phyloP scores from a whole-genome alignment of 2,797 vertebrate genomes.

The Sebastes minor region DNA sequence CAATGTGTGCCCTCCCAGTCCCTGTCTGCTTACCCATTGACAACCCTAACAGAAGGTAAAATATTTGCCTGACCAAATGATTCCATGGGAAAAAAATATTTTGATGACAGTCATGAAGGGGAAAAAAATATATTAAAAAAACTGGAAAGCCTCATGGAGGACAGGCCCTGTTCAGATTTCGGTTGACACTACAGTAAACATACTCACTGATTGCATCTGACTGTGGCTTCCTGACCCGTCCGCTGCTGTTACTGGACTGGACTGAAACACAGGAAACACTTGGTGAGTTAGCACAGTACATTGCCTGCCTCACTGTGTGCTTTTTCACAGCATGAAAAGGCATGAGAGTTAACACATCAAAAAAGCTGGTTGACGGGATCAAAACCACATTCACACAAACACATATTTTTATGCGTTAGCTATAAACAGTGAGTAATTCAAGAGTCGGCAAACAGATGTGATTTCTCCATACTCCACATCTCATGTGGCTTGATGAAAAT shows the following conservation, averaged over 20 bases:
- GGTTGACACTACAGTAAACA: conserved; percentile 63
- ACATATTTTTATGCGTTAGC: conserved; percentile 37
- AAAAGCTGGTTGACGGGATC: conserved; percentile 40
- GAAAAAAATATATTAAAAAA: conserved; percentile 10
- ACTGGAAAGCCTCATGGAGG: conserved; percentile 19
- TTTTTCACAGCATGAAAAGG: conserved; percentile 46
- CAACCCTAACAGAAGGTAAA: conserved; percentile 37
- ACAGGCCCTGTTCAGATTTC: conserved; percentile 28
- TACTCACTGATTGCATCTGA: conserved; percentile 83
- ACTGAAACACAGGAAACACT: conserved; percentile 78
- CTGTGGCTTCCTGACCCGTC: conserved; percentile 73
- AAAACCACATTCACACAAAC: conserved; percentile 57
- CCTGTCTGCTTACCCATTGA: conserved; percentile 41
- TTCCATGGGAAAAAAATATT: conserved; percentile 55
- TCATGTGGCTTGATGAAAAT: conserved; percentile 28
- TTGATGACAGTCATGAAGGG: conserved; percentile 41
- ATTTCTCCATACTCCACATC: conserved; percentile 4
- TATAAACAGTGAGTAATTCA: conserved; percentile 40
- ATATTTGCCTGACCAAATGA: conserved; percentile 52
- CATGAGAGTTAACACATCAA: conserved; percentile 56
- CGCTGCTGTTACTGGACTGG: conserved; percentile 83
- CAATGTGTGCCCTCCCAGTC: conserved; percentile 45
- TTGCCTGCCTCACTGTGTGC: conserved; percentile 5
- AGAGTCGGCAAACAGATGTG: conserved; percentile 46
- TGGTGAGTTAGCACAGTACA: conserved; percentile 35